Evolutionary conservation across 2,113 vertebrate genomes (phyloP).

Genomic region (human): GRCh38 chr5:152282001-152282500

Average conservation of each 20-base stretch:
- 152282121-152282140: not conserved
- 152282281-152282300: not conserved
- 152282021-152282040: not conserved
- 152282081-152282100: not conserved
- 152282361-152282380: not conserved
- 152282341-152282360: not conserved
- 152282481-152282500: not conserved
- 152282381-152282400: not conserved
- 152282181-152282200: not conserved
- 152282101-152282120: not conserved
- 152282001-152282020: not conserved
- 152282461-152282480: not conserved
- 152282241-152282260: not conserved
- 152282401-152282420: not conserved
- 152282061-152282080: not conserved
- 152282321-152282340: not conserved
- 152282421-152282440: not conserved
- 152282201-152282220: not conserved
- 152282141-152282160: not conserved
- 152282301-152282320: not conserved
- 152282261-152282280: not conserved
- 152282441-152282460: not conserved
- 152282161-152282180: not conserved
- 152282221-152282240: not conserved
- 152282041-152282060: not conserved